A percentile compares a stretch with the other conserved stretches of the same genome.
Evolutionary conservation across 1,140 invertebrate genomes (phyloP).

Genomic region (Meloidogyne hapla): DNA sequence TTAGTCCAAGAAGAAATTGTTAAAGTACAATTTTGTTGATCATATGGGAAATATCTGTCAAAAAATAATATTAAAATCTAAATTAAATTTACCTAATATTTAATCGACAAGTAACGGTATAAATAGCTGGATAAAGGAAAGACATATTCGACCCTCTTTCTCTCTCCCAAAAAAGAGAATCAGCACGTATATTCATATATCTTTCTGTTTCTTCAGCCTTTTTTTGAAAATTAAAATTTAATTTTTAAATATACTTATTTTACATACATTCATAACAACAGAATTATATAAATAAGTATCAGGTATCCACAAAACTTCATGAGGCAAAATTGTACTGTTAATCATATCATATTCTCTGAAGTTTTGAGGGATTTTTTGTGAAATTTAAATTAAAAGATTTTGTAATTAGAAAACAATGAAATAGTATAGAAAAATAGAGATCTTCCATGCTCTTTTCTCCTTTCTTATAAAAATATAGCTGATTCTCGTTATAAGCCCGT

Average conservation of each 20-base stretch:
- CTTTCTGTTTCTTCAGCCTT: constrained; percentile 58
- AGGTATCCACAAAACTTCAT: constrained; percentile 56
- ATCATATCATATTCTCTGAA: constrained; percentile 50
- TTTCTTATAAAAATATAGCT: no score
- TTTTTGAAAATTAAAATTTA: background rate
- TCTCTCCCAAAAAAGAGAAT: constrained; percentile 54
- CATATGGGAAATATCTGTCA: constrained; percentile 60
- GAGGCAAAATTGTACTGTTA: constrained; percentile 60
- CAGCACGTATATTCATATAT: constrained; percentile 62
- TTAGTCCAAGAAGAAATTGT: constrained; percentile 63
- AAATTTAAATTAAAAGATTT: no score
- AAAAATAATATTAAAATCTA: no score
- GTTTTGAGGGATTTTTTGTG: no score
- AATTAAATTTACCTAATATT: constrained; percentile 52
- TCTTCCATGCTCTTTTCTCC: no score
- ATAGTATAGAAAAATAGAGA: no score
- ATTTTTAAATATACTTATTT: background rate
- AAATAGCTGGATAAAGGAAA: constrained; percentile 59
- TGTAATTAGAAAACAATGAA: no score
- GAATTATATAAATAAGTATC: constrained; percentile 62
- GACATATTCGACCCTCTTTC: constrained; percentile 54
- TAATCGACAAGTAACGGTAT: constrained; percentile 54
- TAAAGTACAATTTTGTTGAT: constrained; percentile 62
- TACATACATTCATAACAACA: constrained; percentile 55
- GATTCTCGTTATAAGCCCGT: no score